A percentile compares a stretch with the other conserved stretches of the same genome.
Evolutionary conservation across 2,888 invertebrate species (phyloP).

Genomic region (Drosophila nr. fundita): DNA sequence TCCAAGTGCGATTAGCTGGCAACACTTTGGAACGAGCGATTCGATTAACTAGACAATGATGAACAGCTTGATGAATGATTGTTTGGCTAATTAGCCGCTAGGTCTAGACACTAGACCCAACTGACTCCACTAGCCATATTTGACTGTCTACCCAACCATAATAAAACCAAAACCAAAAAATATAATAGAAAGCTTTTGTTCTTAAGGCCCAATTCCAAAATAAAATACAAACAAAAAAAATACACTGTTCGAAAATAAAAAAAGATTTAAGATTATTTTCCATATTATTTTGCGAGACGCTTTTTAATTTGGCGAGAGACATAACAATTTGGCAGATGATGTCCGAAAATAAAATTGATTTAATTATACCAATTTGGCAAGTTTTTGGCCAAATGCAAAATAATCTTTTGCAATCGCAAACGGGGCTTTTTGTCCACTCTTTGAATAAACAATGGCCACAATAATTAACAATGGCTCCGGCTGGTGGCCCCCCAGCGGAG

Average conservation of each 20-base stretch:
- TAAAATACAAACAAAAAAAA: background rate
- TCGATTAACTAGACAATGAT: conserved; percentile 28
- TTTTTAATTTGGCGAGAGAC: background rate
- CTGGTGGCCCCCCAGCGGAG: background rate
- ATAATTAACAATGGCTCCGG: conserved; percentile 30
- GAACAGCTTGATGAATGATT: conserved; percentile 33
- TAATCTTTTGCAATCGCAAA: conserved; percentile 11
- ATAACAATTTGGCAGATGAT: conserved; percentile 11
- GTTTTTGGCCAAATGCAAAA: conserved; percentile 2
- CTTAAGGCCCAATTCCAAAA: background rate
- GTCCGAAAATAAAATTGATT: conserved; percentile 12
- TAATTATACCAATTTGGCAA: conserved; percentile 32
- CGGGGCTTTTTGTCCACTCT: background rate
- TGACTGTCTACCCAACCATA: background rate
- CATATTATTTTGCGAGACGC: background rate
- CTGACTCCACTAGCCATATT: background rate
- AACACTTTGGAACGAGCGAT: conserved; percentile 22
- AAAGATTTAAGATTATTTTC: background rate
- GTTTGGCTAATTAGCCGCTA: conserved; percentile 4
- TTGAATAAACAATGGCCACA: conserved; percentile 18
- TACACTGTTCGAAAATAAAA: background rate
- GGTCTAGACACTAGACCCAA: background rate
- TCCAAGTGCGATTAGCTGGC: conserved; percentile 32
- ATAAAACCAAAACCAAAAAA: background rate
- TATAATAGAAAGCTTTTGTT: background rate